phyloP scores from a whole-genome alignment of 2,888 invertebrate genomes.

The Temnothorax unifasciatus region DNA sequence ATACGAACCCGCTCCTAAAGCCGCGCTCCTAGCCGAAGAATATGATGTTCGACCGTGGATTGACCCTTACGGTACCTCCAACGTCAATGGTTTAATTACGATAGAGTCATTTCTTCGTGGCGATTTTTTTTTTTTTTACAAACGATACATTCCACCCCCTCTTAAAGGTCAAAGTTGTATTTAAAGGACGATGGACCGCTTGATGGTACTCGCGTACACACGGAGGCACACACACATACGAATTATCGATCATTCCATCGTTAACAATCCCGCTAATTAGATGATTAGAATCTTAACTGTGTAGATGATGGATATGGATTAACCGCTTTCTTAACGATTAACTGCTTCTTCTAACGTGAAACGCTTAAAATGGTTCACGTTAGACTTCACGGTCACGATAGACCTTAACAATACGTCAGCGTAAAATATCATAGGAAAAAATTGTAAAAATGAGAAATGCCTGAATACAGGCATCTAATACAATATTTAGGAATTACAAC shows the following conservation, averaged over 20 bases:
- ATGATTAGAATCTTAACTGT: slow-evolving; percentile 49
- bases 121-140: slow-evolving; percentile 41
- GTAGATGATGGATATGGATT: slow-evolving; percentile 46
- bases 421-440: background rate
- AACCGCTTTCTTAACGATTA: slow-evolving; percentile 22
- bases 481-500: background rate
- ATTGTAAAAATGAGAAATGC: background rate
- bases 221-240: background rate
- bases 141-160: slow-evolving; percentile 67
- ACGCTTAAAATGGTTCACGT: background rate
- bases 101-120: slow-evolving; percentile 64
- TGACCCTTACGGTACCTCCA: slow-evolving; percentile 75
- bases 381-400: slow-evolving; percentile 9
- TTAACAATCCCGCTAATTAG: slow-evolving; percentile 63
- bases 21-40: slow-evolving; percentile 56
- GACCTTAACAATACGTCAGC: slow-evolving; percentile 1
- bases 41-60: slow-evolving; percentile 69
- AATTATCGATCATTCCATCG: slow-evolving; percentile 48
- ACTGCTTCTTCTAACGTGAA: slow-evolving; percentile 8
- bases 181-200: slow-evolving; percentile 35
- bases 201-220: slow-evolving; percentile 4
- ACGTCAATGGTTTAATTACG: slow-evolving; percentile 77
- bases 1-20: slow-evolving; percentile 53
- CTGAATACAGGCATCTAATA: background rate
- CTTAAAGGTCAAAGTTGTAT: slow-evolving; percentile 68